Percentiles rank a stretch among this genome's conserved stretches.
Conservation (phyloP, 2,113 vertebrate species). For the Eulemur rufifrons region DNA sequence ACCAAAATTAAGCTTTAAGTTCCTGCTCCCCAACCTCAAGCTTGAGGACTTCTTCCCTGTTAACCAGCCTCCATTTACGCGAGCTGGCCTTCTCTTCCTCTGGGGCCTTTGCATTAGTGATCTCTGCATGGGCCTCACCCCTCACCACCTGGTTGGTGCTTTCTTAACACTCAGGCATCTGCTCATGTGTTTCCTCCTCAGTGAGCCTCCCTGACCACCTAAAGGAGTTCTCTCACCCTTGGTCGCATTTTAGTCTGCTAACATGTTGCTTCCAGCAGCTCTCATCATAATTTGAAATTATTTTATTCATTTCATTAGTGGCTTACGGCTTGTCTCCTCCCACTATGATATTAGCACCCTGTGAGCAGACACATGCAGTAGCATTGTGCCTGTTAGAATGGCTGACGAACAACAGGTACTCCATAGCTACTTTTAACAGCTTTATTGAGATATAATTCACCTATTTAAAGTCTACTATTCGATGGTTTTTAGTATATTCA, state of each 20-base stretch:
- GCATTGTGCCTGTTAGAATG: not conserved
- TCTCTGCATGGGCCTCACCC: too few species aligned
- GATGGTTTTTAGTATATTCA: not conserved
- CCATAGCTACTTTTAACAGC: not conserved
- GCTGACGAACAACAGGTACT: not conserved
- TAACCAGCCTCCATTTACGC: not conserved
- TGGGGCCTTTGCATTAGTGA: not conserved
- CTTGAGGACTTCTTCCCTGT: not conserved
- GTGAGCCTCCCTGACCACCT: not conserved
- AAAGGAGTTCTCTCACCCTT: not conserved
- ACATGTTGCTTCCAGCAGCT: not conserved
- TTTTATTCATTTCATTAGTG: not conserved
- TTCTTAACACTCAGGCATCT: not conserved
- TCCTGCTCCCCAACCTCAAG: not conserved
- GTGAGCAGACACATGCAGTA: not conserved
- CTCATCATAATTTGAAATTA: not conserved
- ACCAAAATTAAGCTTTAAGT: not conserved
- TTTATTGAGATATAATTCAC: not conserved
- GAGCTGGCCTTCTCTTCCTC: not conserved
- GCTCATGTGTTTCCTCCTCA: not conserved
- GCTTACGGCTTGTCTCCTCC: not conserved
- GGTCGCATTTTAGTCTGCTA: not conserved
- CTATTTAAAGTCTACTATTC: not conserved
- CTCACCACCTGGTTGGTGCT: not conserved
- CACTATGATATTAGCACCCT: not conserved